Conservation (phyloP, 53 echinoderm and acorn worm species). For the Crossaster papposus region DNA sequence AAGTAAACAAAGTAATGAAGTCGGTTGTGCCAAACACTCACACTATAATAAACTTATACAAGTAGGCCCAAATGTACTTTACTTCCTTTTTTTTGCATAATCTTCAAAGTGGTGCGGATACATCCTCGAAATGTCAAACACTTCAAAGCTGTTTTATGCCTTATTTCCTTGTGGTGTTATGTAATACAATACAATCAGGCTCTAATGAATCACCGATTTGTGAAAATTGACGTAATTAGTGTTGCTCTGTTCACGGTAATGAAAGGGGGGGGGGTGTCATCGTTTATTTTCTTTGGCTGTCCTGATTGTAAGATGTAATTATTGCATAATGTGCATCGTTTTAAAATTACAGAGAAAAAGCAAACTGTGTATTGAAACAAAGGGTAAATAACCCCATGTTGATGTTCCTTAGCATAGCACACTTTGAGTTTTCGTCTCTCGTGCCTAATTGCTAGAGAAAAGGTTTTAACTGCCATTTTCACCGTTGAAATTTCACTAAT, state of each 20-base stretch:
- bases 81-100: conserved; percentile 23
- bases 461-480: too few species aligned
- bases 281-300: background rate
- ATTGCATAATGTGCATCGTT: background rate
- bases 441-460: too few species aligned
- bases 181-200: background rate
- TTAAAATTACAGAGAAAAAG: too few species aligned
- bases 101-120: background rate
- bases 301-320: background rate
- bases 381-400: too few species aligned
- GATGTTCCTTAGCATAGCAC: too few species aligned
- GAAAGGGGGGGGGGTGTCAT: background rate
- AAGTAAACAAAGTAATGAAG: background rate
- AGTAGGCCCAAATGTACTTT: background rate
- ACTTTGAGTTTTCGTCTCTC: too few species aligned
- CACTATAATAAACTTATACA: background rate
- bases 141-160: background rate
- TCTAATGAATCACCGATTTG: conserved; percentile 3
- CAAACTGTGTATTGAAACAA: too few species aligned
- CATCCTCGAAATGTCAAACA: conserved; percentile 3
- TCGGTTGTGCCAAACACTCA: background rate
- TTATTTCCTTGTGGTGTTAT: background rate
- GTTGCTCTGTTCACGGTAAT: background rate
- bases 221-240: background rate
- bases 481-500: too few species aligned